These are phyloP conservation scores for Sarcophaga caerulescens DNA, from an alignment of 2,888 invertebrate genomes.

Conservation along the genomic window DNA sequence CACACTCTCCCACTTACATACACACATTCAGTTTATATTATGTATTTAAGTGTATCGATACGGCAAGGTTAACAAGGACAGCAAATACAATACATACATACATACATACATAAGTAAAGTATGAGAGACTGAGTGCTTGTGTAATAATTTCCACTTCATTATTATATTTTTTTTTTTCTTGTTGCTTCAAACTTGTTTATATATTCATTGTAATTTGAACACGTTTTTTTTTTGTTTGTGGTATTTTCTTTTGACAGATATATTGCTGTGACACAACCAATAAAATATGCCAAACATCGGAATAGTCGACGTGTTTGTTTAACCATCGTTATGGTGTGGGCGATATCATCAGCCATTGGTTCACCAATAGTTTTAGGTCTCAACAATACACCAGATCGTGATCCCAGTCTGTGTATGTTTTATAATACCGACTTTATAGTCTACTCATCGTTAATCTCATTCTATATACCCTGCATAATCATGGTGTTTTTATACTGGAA, in stretches of 20 bases:
- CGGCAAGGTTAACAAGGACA: too few relatives aligned
- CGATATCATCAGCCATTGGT: slow-evolving; percentile 96
- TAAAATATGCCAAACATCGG: slow-evolving; percentile 99
- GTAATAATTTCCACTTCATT: too few relatives aligned
- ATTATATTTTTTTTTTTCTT: not conserved
- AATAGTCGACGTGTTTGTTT: slow-evolving; percentile 96
- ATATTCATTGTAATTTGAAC: not conserved
- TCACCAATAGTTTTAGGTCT: slow-evolving; percentile 97
- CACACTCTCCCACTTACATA: not conserved
- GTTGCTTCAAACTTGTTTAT: not conserved
- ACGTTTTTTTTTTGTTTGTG: not conserved
- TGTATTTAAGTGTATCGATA: too few relatives aligned
- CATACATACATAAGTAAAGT: too few relatives aligned
- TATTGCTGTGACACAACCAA: slow-evolving; percentile 99
- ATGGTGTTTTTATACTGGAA: slow-evolving; percentile 99
- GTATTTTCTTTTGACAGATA: slow-evolving; percentile 86
- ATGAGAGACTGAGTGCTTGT: too few relatives aligned
- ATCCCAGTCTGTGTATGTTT: slow-evolving; percentile 94
- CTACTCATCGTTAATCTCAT: slow-evolving; percentile 98
- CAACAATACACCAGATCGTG: slow-evolving; percentile 94
- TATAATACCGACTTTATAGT: slow-evolving; percentile 99
- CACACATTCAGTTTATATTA: not conserved
- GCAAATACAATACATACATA: too few relatives aligned
- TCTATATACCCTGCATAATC: slow-evolving; percentile 98
- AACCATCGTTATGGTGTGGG: slow-evolving; percentile 97